Conservation (phyloP, 1,140 invertebrate genomes). For the Maniola jurtina region DNA sequence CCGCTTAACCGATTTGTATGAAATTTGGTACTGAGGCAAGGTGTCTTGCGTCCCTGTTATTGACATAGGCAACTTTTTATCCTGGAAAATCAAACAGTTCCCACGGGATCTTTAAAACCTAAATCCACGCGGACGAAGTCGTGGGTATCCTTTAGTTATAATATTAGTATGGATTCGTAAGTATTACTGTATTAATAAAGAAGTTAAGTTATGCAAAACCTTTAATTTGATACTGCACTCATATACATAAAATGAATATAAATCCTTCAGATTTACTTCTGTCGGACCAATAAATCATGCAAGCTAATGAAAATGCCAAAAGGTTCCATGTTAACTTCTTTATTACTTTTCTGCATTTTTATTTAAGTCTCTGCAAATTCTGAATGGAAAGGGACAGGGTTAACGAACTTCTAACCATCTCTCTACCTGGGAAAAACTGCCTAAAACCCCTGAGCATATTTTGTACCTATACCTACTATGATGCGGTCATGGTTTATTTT, state of each 20-base stretch:
- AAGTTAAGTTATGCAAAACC: not conserved
- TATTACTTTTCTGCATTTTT: conserved; percentile 12
- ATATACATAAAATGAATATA: not conserved
- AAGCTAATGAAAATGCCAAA: conserved; percentile 13
- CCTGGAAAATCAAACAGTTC: too few species aligned
- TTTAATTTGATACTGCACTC: not conserved
- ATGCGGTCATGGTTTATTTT: not conserved
- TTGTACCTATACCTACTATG: not conserved
- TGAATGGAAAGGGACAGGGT: conserved; percentile 19
- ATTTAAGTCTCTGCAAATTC: conserved; percentile 12
- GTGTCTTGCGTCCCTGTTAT: too few species aligned
- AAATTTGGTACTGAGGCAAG: too few species aligned
- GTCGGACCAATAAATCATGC: conserved; percentile 9
- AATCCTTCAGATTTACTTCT: not conserved
- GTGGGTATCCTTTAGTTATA: too few species aligned
- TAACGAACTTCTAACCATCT: conserved; percentile 19
- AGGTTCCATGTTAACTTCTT: conserved; percentile 5
- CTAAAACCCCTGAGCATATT: conserved; percentile 4
- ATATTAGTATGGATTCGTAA: too few species aligned
- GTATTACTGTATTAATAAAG: too few species aligned
- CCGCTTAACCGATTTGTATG: too few species aligned
- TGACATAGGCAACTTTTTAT: too few species aligned
- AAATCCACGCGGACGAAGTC: too few species aligned
- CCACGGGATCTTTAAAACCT: too few species aligned
- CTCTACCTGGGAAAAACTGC: conserved; percentile 11